Percentiles rank a stretch among this genome's conserved stretches.
These are phyloP conservation scores for Trichosurus vulpecula DNA, from an alignment of 2,797 vertebrate species.

Conservation along the genomic window DNA sequence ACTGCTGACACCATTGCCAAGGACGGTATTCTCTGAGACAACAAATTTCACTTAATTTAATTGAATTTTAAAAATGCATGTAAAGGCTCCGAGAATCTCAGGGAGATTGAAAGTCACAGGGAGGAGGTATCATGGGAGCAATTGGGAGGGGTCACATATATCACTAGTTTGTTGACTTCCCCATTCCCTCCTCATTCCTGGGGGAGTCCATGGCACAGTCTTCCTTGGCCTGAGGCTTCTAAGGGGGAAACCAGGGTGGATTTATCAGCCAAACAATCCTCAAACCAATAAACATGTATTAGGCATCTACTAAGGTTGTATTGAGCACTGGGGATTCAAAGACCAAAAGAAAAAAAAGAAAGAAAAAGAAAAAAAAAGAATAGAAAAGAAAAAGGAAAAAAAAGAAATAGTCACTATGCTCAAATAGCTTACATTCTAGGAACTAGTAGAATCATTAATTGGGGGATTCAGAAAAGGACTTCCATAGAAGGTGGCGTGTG, in stretches of 20 bases:
- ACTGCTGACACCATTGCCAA: neutral
- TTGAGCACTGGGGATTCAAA: neutral
- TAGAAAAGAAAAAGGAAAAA: neutral
- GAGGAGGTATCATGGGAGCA: neutral
- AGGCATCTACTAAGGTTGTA: neutral
- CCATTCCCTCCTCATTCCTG: neutral
- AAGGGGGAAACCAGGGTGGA: neutral
- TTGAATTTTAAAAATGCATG: neutral
- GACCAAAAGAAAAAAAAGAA: too few species aligned
- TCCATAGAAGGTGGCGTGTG: neutral
- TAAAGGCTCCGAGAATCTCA: neutral
- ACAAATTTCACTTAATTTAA: constrained; percentile 4
- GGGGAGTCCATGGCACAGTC: neutral
- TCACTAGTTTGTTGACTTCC: neutral
- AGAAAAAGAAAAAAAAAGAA: neutral
- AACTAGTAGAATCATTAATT: neutral
- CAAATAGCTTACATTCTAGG: neutral
- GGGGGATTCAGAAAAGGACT: neutral
- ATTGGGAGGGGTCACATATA: neutral
- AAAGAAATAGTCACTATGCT: neutral
- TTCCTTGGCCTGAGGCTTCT: neutral
- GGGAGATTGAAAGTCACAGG: neutral
- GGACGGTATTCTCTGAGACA: neutral
- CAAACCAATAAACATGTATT: neutral
- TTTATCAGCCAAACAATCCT: neutral